Percentiles rank a stretch among this genome's conserved stretches.
These are phyloP conservation scores for Myanophis thanlyinensis DNA, from an alignment of 2,113 vertebrate species.

Conservation along the genomic window DNA sequence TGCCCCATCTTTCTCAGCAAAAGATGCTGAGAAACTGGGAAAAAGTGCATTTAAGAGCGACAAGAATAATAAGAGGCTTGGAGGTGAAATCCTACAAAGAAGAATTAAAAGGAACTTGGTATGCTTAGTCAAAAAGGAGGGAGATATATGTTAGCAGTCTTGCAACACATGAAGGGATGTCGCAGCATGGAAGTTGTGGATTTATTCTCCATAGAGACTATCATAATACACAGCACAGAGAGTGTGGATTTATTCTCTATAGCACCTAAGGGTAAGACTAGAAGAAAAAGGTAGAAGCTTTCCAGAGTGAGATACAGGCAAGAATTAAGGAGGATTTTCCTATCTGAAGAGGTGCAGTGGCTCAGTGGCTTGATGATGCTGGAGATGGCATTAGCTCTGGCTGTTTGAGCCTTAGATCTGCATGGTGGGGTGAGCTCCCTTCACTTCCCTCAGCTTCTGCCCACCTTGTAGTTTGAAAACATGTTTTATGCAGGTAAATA, in stretches of 20 bases:
- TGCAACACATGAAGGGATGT: neutral
- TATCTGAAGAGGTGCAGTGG: neutral
- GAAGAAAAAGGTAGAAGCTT: neutral
- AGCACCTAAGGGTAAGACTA: neutral
- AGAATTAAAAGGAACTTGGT: neutral
- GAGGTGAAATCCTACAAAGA: neutral
- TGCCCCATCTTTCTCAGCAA: no score
- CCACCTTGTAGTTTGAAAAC: neutral
- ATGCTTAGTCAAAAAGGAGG: neutral
- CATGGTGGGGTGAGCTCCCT: neutral
- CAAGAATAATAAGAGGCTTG: neutral
- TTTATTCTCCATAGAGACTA: neutral
- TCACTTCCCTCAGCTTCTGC: neutral
- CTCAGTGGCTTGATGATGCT: neutral
- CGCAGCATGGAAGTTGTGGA: neutral
- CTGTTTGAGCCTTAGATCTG: neutral
- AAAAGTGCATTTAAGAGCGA: neutral
- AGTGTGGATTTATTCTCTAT: neutral
- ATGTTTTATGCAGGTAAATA: neutral
- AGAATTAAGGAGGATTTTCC: neutral
- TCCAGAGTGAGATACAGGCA: neutral
- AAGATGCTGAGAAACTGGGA: neutral
- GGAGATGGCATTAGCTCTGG: neutral
- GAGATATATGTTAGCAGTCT: neutral
- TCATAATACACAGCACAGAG: neutral